Evolutionary conservation across 1,140 invertebrate species (phyloP).

Genomic region (Hyphantria cunea): DNA sequence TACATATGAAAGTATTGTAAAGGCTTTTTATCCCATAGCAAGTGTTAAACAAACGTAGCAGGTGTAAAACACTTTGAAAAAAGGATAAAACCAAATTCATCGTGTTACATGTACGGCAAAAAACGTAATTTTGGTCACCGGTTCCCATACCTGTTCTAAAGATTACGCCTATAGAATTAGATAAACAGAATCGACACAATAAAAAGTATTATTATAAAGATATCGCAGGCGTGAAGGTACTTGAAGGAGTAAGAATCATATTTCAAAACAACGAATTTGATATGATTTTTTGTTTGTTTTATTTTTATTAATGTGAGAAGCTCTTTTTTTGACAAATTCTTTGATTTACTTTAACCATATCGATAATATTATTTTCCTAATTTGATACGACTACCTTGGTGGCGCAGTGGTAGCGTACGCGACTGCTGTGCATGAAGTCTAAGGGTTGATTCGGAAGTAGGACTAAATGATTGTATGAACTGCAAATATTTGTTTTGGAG

Average conservation of each 20-base stretch:
- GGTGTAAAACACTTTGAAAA: constrained; percentile 40
- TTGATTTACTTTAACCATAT: not conserved
- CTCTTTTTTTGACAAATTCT: constrained; percentile 17
- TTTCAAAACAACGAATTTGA: constrained; percentile 73
- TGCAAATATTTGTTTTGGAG: too few species aligned
- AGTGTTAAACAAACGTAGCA: constrained; percentile 20
- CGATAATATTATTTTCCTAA: too few species aligned
- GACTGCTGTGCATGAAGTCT: too few species aligned
- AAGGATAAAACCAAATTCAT: constrained; percentile 22
- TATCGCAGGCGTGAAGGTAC: constrained; percentile 42
- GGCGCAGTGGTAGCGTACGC: too few species aligned
- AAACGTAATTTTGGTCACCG: constrained; percentile 41
- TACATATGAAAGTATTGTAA: constrained; percentile 17
- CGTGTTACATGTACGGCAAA: constrained; percentile 39
- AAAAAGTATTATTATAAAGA: constrained; percentile 50
- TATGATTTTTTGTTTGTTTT: constrained; percentile 61
- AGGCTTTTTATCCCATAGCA: not conserved
- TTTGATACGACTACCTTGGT: too few species aligned
- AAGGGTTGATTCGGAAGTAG: too few species aligned
- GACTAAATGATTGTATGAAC: too few species aligned
- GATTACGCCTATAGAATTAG: constrained; percentile 45
- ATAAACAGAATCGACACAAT: constrained; percentile 52
- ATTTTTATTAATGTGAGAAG: constrained; percentile 44
- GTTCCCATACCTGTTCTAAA: constrained; percentile 45
- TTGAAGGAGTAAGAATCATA: constrained; percentile 54